phyloP scores from a whole-genome alignment of 2,113 vertebrate genomes.

The Girardinichthys multiradiatus region DNA sequence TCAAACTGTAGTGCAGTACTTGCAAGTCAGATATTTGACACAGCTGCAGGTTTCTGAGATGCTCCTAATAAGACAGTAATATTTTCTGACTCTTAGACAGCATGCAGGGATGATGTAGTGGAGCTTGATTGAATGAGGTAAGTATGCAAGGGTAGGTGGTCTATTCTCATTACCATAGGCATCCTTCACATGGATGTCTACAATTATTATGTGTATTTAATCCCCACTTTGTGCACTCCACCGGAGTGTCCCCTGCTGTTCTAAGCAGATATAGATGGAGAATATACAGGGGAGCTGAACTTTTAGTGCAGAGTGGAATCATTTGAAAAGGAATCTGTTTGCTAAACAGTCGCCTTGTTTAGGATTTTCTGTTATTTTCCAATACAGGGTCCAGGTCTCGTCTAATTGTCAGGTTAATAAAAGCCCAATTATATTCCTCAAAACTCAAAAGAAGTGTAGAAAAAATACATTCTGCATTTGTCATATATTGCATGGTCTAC shows the following conservation, averaged over 20 bases:
- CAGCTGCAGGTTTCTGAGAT: constrained; percentile 19
- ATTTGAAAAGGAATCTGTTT: constrained; percentile 16
- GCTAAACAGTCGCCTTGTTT: neutral
- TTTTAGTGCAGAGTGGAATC: constrained; percentile 16
- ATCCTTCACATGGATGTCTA: constrained; percentile 51
- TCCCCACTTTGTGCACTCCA: constrained; percentile 39
- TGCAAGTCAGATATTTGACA: constrained; percentile 21
- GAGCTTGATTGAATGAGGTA: constrained; percentile 54
- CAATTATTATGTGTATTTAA: constrained; percentile 60
- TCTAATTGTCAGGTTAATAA: neutral
- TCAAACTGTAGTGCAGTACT: constrained; percentile 2
- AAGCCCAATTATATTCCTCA: too few species aligned
- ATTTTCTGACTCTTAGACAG: constrained; percentile 49
- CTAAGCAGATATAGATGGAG: constrained; percentile 21
- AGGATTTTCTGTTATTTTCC: neutral
- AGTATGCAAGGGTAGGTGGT: constrained; percentile 55
- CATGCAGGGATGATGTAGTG: constrained; percentile 31
- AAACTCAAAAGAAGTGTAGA: too few species aligned
- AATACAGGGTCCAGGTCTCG: neutral
- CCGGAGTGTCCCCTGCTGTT: constrained; percentile 37
- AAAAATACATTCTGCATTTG: too few species aligned
- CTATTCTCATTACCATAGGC: constrained; percentile 65
- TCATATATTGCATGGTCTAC: too few species aligned
- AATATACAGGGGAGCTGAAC: constrained; percentile 8
- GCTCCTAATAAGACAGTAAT: constrained; percentile 40